A percentile compares a stretch with the other conserved stretches of the same genome.
These are phyloP conservation scores for Chelmon rostratus DNA, from an alignment of 2,797 vertebrate species.

Conservation along the genomic window DNA sequence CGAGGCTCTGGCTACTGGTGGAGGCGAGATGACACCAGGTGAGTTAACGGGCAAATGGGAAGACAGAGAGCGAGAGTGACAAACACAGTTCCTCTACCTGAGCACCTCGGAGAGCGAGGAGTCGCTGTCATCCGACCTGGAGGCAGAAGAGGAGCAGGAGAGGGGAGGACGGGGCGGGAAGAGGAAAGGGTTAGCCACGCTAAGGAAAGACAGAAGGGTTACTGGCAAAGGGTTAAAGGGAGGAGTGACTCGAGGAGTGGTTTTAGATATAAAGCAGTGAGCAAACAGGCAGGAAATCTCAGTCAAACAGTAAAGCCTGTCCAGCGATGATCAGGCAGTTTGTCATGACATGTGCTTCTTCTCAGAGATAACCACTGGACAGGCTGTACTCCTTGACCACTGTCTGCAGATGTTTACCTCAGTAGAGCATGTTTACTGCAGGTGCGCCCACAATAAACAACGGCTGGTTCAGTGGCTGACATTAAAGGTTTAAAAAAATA, in stretches of 20 bases:
- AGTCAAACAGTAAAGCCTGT: slow-evolving; percentile 58
- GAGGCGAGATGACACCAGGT: slow-evolving; percentile 72
- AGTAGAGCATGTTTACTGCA: slow-evolving; percentile 40
- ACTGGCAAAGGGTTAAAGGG: slow-evolving; percentile 73
- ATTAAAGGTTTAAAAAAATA: slow-evolving; percentile 27
- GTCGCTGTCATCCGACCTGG: slow-evolving; percentile 99
- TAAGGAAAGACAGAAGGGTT: slow-evolving; percentile 81
- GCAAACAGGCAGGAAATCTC: slow-evolving; percentile 61
- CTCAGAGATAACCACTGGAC: slow-evolving; percentile 43
- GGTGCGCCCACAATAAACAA: slow-evolving; percentile 30
- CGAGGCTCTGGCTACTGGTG: slow-evolving; percentile 49
- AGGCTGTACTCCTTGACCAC: slow-evolving; percentile 49
- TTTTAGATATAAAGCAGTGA: slow-evolving; percentile 62
- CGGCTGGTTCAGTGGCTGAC: slow-evolving; percentile 26
- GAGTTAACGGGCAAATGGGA: slow-evolving; percentile 83
- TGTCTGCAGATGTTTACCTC: slow-evolving; percentile 42
- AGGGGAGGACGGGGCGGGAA: slow-evolving; percentile 63
- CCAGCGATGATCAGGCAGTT: slow-evolving; percentile 25
- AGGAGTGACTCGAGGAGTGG: slow-evolving; percentile 59
- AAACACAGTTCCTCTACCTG: slow-evolving; percentile 96
- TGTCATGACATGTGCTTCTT: slow-evolving; percentile 1
- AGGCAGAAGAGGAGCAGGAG: slow-evolving; percentile 96
- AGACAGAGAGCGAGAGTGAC: slow-evolving; percentile 81
- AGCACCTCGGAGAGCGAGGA: slow-evolving; percentile 99
- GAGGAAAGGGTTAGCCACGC: slow-evolving; percentile 82